A percentile compares a stretch with the other conserved stretches of the same genome.
Conservation (phyloP, 2,888 invertebrate genomes). For the Melikaiella ostensackeni region DNA sequence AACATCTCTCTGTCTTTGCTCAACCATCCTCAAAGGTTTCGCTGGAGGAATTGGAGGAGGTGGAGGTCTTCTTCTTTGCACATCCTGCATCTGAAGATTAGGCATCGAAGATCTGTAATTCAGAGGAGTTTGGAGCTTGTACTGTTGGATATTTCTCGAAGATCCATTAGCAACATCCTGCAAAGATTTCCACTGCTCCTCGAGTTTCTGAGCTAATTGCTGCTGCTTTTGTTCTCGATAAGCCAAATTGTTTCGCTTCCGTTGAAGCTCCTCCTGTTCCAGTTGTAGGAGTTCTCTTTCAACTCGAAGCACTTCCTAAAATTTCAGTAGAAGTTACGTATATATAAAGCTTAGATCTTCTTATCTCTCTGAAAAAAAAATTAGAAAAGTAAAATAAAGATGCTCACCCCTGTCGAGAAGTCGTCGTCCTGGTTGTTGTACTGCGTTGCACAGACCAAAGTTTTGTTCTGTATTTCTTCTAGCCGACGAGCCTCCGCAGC, state of each 20-base stretch:
- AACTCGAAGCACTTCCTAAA: slow-evolving; percentile 85
- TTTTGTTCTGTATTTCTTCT: slow-evolving; percentile 76
- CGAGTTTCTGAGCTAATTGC: slow-evolving; percentile 71
- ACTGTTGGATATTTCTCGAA: slow-evolving; percentile 67
- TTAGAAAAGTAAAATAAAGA: not conserved
- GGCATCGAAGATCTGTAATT: slow-evolving; percentile 81
- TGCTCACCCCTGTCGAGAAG: slow-evolving; percentile 70
- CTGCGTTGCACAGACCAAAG: slow-evolving; percentile 55
- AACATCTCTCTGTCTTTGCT: slow-evolving; percentile 72
- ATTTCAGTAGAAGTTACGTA: slow-evolving; percentile 19
- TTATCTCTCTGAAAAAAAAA: slow-evolving; percentile 30
- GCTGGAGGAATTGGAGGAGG: slow-evolving; percentile 80
- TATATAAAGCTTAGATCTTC: not conserved
- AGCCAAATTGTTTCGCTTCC: slow-evolving; percentile 86
- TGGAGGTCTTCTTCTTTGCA: slow-evolving; percentile 72
- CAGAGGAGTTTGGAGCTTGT: slow-evolving; percentile 77
- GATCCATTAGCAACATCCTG: slow-evolving; percentile 79
- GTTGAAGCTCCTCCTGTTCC: slow-evolving; percentile 87
- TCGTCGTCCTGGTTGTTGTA: slow-evolving; percentile 68
- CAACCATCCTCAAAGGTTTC: slow-evolving; percentile 78
- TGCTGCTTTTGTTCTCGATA: slow-evolving; percentile 78
- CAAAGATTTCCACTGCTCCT: slow-evolving; percentile 79
- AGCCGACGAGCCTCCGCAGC: slow-evolving; percentile 68
- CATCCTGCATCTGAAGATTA: slow-evolving; percentile 79
- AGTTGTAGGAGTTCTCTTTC: slow-evolving; percentile 88